Conservation (phyloP, 2,797 vertebrate species). For the Siniperca obscura region DNA sequence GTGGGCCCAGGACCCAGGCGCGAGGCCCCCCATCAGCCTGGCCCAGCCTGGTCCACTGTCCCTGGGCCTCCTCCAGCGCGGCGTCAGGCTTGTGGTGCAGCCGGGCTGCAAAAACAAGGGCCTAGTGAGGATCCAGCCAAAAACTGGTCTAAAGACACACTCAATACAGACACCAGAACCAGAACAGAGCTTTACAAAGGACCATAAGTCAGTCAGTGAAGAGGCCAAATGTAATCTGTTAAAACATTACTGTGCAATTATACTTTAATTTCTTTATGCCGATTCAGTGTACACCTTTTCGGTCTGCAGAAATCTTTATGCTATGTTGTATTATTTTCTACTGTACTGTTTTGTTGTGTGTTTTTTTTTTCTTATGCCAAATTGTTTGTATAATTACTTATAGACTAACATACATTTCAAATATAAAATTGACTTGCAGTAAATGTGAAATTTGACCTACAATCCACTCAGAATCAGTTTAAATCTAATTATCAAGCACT, state of each 20-base stretch:
- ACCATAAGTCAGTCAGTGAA: slow-evolving; percentile 32
- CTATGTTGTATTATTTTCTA: not conserved
- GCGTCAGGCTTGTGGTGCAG: slow-evolving; percentile 89
- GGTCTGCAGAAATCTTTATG: not conserved
- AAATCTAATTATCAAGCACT: not conserved
- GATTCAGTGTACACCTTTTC: not conserved
- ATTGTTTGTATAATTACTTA: not conserved
- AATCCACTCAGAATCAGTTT: not conserved
- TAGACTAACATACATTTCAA: not conserved
- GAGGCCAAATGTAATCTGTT: slow-evolving; percentile 62
- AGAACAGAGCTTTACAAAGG: slow-evolving; percentile 72
- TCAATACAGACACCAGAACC: slow-evolving; percentile 46
- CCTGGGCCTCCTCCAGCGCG: slow-evolving; percentile 87
- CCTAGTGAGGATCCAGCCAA: slow-evolving; percentile 85
- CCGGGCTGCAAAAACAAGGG: slow-evolving; percentile 89
- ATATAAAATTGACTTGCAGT: not conserved
- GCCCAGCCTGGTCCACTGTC: slow-evolving; percentile 84
- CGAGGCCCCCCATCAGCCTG: slow-evolving; percentile 90
- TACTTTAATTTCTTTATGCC: not conserved
- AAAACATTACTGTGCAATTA: slow-evolving; percentile 2
- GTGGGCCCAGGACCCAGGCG: slow-evolving; percentile 83
- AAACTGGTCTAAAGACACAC: slow-evolving; percentile 74
- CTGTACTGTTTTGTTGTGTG: not conserved
- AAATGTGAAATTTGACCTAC: not conserved
- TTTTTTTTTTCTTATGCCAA: not conserved